Evolutionary conservation across 2,888 invertebrate species (phyloP).

Genomic region (Trachelus troglodyta): DNA sequence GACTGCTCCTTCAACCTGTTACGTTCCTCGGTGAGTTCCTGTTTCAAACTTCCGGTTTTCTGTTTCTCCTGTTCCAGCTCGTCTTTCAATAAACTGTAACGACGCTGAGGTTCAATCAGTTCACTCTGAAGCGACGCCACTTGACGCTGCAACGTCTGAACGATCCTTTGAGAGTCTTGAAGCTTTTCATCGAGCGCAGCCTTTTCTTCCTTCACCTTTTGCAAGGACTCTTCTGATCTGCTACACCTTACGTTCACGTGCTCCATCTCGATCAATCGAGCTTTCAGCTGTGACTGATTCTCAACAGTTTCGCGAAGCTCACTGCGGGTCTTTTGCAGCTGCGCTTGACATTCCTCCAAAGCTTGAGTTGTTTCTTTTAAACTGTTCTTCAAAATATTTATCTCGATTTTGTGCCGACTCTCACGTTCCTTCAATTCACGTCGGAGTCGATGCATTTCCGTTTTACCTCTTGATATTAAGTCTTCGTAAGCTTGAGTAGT

Average conservation of each 20-base stretch:
- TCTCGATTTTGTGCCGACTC: conserved; percentile 46
- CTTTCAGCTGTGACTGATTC: conserved; percentile 38
- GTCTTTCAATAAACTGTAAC: conserved; percentile 49
- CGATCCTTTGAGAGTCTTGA: conserved; percentile 40
- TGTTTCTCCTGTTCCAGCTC: conserved; percentile 53
- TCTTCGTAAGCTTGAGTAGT: conserved; percentile 49
- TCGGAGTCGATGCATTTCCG: conserved; percentile 44
- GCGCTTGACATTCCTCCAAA: conserved; percentile 51
- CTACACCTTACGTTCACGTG: conserved; percentile 28
- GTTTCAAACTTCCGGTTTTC: conserved; percentile 41
- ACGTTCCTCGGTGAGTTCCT: conserved; percentile 49
- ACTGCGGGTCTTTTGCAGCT: conserved; percentile 47
- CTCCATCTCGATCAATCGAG: conserved; percentile 44
- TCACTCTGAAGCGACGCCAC: conserved; percentile 47
- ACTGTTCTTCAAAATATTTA: conserved; percentile 44
- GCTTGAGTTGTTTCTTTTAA: conserved; percentile 51
- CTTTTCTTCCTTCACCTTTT: conserved; percentile 50
- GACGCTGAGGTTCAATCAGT: conserved; percentile 55
- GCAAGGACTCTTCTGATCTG: conserved; percentile 46
- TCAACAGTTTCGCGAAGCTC: conserved; percentile 46
- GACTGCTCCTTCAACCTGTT: conserved; percentile 46
- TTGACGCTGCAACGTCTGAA: conserved; percentile 49
- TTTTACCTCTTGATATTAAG: conserved; percentile 41
- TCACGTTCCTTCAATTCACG: conserved; percentile 51
- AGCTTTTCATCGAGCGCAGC: conserved; percentile 50